Percentiles rank a stretch among this genome's conserved stretches.
Evolutionary conservation across 1,140 invertebrate genomes (phyloP).

Genomic region (Venustaconcha ellipsiformis): DNA sequence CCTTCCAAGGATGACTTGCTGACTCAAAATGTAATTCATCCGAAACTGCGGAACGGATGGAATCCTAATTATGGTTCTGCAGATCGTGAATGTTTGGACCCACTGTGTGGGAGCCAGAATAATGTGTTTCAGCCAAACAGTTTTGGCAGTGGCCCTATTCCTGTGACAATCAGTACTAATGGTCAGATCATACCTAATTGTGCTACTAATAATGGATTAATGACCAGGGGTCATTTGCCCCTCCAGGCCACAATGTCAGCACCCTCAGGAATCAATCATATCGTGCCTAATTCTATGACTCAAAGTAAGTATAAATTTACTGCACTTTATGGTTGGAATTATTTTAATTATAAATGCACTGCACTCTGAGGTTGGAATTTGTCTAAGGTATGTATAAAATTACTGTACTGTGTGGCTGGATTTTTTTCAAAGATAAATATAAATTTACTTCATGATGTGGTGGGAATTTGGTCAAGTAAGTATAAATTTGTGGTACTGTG

Average conservation of each 20-base stretch:
- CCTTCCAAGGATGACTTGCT: constrained; percentile 20
- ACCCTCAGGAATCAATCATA: constrained; percentile 55
- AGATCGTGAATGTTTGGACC: no score
- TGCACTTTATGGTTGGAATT: no score
- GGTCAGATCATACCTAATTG: constrained; percentile 1
- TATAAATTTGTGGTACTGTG: no score
- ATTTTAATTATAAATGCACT: no score
- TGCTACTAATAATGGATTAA: no score
- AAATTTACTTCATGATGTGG: no score
- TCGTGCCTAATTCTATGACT: constrained; percentile 29
- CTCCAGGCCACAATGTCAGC: constrained; percentile 62
- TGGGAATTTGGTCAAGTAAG: no score
- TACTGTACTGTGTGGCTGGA: no score
- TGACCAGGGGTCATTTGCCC: constrained; percentile 47
- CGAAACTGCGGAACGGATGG: constrained; percentile 32
- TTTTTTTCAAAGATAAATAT: no score
- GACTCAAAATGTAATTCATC: constrained; percentile 13
- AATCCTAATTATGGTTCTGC: background rate
- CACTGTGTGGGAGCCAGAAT: background rate
- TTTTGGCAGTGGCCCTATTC: constrained; percentile 22
- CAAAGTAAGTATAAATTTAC: constrained; percentile 21
- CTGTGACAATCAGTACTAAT: constrained; percentile 19
- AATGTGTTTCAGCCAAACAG: constrained; percentile 27
- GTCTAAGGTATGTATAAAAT: no score
- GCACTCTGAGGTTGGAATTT: no score